These are phyloP conservation scores for Dreissena rostriformis DNA, from an alignment of 1,140 invertebrate genomes.

Conservation along the genomic window DNA sequence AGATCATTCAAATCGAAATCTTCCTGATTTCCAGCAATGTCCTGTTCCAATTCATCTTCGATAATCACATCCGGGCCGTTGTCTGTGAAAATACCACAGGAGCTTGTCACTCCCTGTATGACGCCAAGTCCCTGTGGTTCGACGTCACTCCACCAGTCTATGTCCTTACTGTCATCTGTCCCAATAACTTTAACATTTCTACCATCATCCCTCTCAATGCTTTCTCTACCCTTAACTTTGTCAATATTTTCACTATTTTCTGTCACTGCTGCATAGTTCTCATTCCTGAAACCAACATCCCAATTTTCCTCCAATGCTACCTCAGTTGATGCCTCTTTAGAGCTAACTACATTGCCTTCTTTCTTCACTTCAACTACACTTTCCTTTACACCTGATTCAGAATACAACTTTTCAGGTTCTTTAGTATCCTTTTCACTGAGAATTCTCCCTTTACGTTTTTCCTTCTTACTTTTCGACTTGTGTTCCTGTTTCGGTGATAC, in stretches of 20 bases:
- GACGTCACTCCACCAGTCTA: slow-evolving; percentile 46
- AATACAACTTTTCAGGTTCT: too few relatives aligned
- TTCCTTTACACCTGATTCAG: too few relatives aligned
- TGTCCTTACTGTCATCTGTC: neutral
- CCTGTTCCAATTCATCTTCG: slow-evolving; percentile 46
- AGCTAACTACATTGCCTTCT: too few relatives aligned
- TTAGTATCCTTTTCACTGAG: too few relatives aligned
- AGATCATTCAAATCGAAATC: neutral
- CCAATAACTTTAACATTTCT: too few relatives aligned
- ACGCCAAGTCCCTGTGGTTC: neutral
- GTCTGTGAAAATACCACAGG: slow-evolving; percentile 28
- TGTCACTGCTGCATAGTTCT: neutral
- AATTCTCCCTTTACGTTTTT: too few relatives aligned
- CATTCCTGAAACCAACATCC: neutral
- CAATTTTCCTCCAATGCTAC: too few relatives aligned
- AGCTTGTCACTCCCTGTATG: neutral
- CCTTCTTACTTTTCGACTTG: too few relatives aligned
- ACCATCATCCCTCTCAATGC: neutral
- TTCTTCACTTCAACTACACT: too few relatives aligned
- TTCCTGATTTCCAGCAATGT: neutral
- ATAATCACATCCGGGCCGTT: slow-evolving; percentile 53
- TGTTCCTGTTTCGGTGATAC: neutral
- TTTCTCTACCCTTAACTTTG: too few relatives aligned
- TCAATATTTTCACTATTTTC: too few relatives aligned
- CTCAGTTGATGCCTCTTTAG: too few relatives aligned